These are phyloP conservation scores for Chymomyza caudatula DNA, from an alignment of 2,888 invertebrate species.

Conservation along the genomic window DNA sequence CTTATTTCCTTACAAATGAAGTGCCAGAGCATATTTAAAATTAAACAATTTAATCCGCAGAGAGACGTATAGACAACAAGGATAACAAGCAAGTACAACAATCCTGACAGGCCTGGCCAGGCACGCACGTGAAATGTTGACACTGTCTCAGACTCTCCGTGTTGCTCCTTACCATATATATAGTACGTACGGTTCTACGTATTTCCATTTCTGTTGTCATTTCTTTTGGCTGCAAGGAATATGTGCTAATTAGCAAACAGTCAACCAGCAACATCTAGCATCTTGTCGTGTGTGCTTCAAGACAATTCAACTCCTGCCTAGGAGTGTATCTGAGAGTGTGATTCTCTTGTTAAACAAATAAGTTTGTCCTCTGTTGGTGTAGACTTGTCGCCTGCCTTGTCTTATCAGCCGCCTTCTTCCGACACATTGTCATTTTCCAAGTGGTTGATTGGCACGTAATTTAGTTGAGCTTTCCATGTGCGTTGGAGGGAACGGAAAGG, in stretches of 20 bases:
- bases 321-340: slow-evolving; percentile 23
- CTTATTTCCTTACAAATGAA: slow-evolving; percentile 63
- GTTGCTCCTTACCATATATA: slow-evolving; percentile 3
- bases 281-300: slow-evolving; percentile 8
- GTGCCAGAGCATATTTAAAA: slow-evolving; percentile 73
- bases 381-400: slow-evolving; percentile 43
- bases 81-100: neutral
- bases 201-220: slow-evolving; percentile 33
- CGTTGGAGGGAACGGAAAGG: neutral
- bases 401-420: slow-evolving; percentile 45
- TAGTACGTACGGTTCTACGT: neutral
- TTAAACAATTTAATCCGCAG: slow-evolving; percentile 71
- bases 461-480: slow-evolving; percentile 43
- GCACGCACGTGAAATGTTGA: slow-evolving; percentile 66
- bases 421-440: slow-evolving; percentile 61
- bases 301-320: slow-evolving; percentile 41
- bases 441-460: slow-evolving; percentile 72
- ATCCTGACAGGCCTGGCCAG: slow-evolving; percentile 13
- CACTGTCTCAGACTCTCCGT: slow-evolving; percentile 43
- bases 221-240: slow-evolving; percentile 66
- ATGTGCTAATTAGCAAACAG: slow-evolving; percentile 72
- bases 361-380: slow-evolving; percentile 29
- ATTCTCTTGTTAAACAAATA: slow-evolving; percentile 58
- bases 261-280: slow-evolving; percentile 32
- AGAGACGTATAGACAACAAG: slow-evolving; percentile 47